Evolutionary conservation across 2,888 invertebrate species (phyloP), one percentile per base, ranked within the genome.

Genomic region (Luperina testacea): DNA sequence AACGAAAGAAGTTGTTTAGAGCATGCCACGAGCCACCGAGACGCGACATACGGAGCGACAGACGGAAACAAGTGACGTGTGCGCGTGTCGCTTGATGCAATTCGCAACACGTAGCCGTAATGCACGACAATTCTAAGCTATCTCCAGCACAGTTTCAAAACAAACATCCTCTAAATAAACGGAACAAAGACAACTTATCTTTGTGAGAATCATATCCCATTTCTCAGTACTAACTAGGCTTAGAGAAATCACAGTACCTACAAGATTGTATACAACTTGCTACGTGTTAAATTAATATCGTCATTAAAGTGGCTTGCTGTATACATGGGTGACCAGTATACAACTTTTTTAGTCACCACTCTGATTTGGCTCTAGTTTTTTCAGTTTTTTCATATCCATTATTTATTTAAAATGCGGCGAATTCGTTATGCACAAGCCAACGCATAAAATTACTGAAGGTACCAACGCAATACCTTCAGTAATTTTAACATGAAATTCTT

Each of bases 201-300:
- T n/a, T 15, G 27, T 32, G 32, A n/a, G 24, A 27, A 57, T 76
- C 45, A 70, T 77, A 76, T 76, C 45, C 64, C 70, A 71, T 78
- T 64, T 76, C 69, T 38, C 13, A 59, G 32, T 42, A 48, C 15
- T 24, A 61, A 15, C 51, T 9, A n/a, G 38, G 64, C 65, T 65
- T 51, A 74, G n/a, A n/a, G 51, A 51, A 53, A 53, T 73, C 73
- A 53, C 59, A 32, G n/a, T 27, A 59, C 38, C 38, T 59, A 20
- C 38, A n/a, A 59, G 59, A 24, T 57, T 57, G 3, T 9, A 57
- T 57, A 24, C 20, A 20, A 53, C 8, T 20, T 53, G 53, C 8
- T 8, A 20, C 20, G 48, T 15, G 15, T 15, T 15, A 0, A 15
- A 48, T 48, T 48, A 48, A 48, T 48, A 6, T 48, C 45, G 1